These are phyloP conservation scores for Caerostris darwini DNA, from an alignment of 1,140 invertebrate species.

Conservation along the genomic window DNA sequence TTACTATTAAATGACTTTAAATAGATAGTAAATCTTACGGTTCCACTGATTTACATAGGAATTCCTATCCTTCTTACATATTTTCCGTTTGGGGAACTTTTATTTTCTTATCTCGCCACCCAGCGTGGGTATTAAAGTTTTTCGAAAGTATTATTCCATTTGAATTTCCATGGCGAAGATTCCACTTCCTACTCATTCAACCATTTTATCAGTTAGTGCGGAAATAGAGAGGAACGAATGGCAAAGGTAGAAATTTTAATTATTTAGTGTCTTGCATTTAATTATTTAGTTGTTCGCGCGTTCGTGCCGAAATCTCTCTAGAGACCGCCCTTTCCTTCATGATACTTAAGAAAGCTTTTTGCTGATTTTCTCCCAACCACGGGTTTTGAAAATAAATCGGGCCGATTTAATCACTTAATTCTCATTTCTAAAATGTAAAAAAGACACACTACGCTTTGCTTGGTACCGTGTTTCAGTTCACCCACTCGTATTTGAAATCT, in stretches of 20 bases:
- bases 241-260: not conserved
- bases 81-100: not conserved
- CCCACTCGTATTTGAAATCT: not conserved
- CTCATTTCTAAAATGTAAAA: not conserved
- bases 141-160: not conserved
- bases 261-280: conserved; percentile 3
- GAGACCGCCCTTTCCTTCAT: not conserved
- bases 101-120: not conserved
- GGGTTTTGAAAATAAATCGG: not conserved
- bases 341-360: not conserved
- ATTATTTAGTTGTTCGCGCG: not conserved
- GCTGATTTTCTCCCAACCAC: not conserved
- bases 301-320: not conserved
- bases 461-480: not conserved
- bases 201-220: not conserved
- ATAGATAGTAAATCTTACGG: too few species aligned
- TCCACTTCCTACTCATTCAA: not conserved
- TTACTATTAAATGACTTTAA: too few species aligned
- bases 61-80: too few species aligned
- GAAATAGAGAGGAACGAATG: not conserved
- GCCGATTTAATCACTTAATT: not conserved
- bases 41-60: too few species aligned
- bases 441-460: not conserved
- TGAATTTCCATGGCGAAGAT: not conserved
- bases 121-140: too few species aligned